A percentile compares a stretch with the other conserved stretches of the same genome.
These are phyloP conservation scores for Aphaenogaster floridana DNA, from an alignment of 1,140 invertebrate species.

Conservation along the genomic window DNA sequence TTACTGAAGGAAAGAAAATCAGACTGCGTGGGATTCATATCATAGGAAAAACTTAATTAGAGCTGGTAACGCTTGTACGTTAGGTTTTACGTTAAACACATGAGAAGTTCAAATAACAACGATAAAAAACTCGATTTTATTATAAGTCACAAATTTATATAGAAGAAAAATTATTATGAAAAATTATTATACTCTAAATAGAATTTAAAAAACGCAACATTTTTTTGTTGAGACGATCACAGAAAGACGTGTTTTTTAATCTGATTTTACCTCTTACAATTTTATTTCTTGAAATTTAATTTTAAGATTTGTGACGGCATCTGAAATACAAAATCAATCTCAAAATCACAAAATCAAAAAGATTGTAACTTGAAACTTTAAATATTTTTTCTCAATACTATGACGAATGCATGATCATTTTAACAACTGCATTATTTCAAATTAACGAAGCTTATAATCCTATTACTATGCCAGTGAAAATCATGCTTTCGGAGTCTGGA, in stretches of 20 bases:
- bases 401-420: neutral
- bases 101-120: neutral
- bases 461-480: neutral
- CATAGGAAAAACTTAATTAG: conserved; percentile 15
- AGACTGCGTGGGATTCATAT: neutral
- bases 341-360: neutral
- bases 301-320: neutral
- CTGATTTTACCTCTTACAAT: neutral
- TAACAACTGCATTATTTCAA: neutral
- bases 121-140: neutral
- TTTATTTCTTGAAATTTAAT: neutral
- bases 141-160: neutral
- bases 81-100: conserved; percentile 3
- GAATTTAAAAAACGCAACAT: neutral
- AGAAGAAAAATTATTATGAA: neutral
- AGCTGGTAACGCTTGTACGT: neutral
- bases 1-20: conserved; percentile 9
- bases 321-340: neutral
- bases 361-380: neutral
- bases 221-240: neutral
- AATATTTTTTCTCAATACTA: neutral
- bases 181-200: neutral
- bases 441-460: neutral
- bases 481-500: neutral
- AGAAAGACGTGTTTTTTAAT: neutral